phyloP scores from a whole-genome alignment of 2,888 invertebrate species.

The Ophion ellenae region DNA sequence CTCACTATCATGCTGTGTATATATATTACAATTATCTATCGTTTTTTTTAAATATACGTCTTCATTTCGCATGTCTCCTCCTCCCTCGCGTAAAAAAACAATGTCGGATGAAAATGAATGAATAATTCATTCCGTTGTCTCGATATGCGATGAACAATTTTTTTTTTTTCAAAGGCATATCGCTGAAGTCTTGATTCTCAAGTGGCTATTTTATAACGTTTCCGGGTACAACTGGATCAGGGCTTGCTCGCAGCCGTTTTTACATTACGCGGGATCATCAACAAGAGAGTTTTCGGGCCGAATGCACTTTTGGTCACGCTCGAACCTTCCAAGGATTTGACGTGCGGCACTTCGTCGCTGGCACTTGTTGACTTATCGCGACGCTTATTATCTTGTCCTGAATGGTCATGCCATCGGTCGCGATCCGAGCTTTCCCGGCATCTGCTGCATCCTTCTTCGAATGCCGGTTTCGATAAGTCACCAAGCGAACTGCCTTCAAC shows the following conservation, averaged over 20 bases:
- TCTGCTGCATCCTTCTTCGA: too few relatives aligned
- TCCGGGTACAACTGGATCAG: slow-evolving; percentile 50
- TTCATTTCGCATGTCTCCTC: slow-evolving; percentile 70
- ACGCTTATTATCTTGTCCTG: slow-evolving; percentile 89
- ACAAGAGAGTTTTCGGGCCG: slow-evolving; percentile 80
- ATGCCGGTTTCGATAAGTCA: too few relatives aligned
- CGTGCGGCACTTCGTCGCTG: slow-evolving; percentile 61
- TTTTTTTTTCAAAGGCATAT: slow-evolving; percentile 84
- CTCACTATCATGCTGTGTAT: slow-evolving; percentile 60
- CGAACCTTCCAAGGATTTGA: slow-evolving; percentile 80
- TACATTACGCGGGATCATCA: slow-evolving; percentile 80
- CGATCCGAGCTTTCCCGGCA: too few relatives aligned
- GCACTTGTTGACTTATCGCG: slow-evolving; percentile 81
- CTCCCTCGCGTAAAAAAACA: background rate
- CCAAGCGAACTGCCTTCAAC: too few relatives aligned
- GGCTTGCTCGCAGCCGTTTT: slow-evolving; percentile 70
- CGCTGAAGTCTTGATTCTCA: slow-evolving; percentile 86
- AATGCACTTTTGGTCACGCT: slow-evolving; percentile 76
- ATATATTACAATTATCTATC: slow-evolving; percentile 38
- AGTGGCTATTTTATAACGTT: slow-evolving; percentile 74
- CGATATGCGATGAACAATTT: slow-evolving; percentile 70
- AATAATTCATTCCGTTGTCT: background rate
- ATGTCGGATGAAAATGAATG: background rate
- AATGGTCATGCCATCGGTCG: slow-evolving; percentile 89
- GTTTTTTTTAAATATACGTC: slow-evolving; percentile 70